Percentiles rank a stretch among this genome's conserved stretches.
phyloP scores from a whole-genome alignment of 2,113 vertebrate genomes.

The Conger conger region DNA sequence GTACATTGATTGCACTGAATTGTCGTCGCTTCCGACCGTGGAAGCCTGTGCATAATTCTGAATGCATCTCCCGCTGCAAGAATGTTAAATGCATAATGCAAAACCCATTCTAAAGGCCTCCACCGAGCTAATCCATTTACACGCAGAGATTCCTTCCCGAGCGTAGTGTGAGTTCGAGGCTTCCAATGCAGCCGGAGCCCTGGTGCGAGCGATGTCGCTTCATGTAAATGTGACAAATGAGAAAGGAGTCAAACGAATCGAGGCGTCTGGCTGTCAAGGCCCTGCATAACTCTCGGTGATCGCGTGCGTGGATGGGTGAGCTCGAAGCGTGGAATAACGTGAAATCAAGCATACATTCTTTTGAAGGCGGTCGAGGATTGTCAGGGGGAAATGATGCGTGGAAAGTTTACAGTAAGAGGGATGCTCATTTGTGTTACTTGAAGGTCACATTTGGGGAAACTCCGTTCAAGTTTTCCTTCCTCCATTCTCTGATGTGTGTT shows the following conservation, averaged over 20 bases:
- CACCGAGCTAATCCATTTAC: not conserved
- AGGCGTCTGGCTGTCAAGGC: not conserved
- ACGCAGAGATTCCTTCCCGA: not conserved
- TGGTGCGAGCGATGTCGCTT: not conserved
- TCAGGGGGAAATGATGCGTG: not conserved
- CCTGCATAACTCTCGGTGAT: not conserved
- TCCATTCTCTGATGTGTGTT: not conserved
- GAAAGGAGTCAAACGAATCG: not conserved
- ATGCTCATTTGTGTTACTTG: not conserved
- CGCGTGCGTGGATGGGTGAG: not conserved
- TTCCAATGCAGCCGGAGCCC: not conserved
- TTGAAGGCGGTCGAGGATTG: not conserved
- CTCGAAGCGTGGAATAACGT: not conserved
- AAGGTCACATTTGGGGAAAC: not conserved
- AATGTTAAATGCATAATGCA: not conserved
- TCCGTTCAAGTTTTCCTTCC: not conserved
- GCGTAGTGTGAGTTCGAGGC: not conserved
- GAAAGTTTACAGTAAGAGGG: too few species aligned
- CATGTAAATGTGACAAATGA: slow-evolving; percentile 5
- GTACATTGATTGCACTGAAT: slow-evolving; percentile 31
- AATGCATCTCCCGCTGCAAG: not conserved
- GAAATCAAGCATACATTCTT: not conserved
- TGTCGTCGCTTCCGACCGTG: slow-evolving; percentile 15
- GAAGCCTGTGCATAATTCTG: slow-evolving; percentile 19
- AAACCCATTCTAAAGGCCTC: not conserved